These are phyloP conservation scores for Odobenus rosmarus DNA, from an alignment of 2,113 vertebrate species.

Conservation along the genomic window DNA sequence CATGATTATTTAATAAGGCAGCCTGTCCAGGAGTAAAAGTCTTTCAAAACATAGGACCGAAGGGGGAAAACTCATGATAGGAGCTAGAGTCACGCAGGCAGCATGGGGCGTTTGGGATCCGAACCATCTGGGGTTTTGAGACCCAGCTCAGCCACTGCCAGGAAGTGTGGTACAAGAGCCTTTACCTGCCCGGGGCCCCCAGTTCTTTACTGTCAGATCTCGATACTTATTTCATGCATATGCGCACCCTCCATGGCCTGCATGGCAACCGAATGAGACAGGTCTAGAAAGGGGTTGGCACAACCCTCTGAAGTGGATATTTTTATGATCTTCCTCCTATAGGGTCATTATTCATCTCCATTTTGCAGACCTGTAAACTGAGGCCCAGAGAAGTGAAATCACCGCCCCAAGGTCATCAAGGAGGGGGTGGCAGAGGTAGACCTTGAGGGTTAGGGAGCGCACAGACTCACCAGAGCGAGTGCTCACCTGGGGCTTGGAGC, in stretches of 20 bases:
- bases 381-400: not conserved
- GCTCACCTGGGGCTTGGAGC: not conserved
- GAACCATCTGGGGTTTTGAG: not conserved
- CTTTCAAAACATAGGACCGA: constrained; percentile 27
- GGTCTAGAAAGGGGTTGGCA: not conserved
- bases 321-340: not conserved
- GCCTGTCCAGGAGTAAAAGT: not conserved
- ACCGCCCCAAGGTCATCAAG: not conserved
- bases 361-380: not conserved
- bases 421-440: not conserved
- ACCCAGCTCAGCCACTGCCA: not conserved
- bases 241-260: rapidly evolving
- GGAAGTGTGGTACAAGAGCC: not conserved
- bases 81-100: not conserved
- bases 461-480: no score
- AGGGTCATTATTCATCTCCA: not conserved
- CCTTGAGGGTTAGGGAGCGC: rapidly evolving
- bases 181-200: rapidly evolving
- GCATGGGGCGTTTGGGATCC: not conserved
- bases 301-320: not conserved
- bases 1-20: constrained; percentile 42
- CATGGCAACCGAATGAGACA: not conserved
- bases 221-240: rapidly evolving
- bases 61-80: not conserved
- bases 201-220: not conserved